Percentiles rank a stretch among this genome's conserved stretches.
Conservation (phyloP, 2,113 vertebrate species). For the Microcebus tavaratra region DNA sequence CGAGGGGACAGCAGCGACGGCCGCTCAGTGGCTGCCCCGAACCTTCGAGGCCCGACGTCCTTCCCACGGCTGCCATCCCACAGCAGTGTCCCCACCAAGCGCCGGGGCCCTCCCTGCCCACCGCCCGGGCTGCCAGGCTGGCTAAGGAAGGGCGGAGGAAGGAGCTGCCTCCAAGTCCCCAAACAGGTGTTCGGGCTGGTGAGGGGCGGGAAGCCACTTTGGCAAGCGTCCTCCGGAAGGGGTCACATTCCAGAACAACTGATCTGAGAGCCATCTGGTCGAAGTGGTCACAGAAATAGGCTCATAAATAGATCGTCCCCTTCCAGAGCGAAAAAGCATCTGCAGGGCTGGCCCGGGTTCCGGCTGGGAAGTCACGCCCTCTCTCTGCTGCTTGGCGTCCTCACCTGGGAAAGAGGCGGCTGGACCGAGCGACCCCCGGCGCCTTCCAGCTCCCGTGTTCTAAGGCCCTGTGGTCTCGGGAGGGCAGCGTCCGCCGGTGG, state of each 20-base stretch:
- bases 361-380: neutral
- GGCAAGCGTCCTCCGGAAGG: neutral
- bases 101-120: neutral
- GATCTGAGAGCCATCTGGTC: neutral
- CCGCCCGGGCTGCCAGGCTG: neutral
- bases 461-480: neutral
- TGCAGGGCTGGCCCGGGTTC: neutral
- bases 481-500: neutral
- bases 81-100: neutral
- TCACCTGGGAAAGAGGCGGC: neutral
- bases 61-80: accelerated
- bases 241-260: constrained; percentile 4
- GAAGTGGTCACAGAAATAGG: neutral
- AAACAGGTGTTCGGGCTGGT: neutral
- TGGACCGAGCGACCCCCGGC: neutral
- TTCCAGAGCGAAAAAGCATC: neutral
- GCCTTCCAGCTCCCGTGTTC: neutral
- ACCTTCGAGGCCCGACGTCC: neutral
- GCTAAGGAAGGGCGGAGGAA: neutral
- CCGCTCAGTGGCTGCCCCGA: neutral
- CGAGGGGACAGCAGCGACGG: too few species aligned
- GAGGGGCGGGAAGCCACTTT: neutral
- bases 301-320: neutral
- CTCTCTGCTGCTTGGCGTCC: neutral
- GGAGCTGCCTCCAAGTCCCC: neutral